phyloP scores from a whole-genome alignment of 2,797 vertebrate genomes.

The Yasuhikotakia modesta region DNA sequence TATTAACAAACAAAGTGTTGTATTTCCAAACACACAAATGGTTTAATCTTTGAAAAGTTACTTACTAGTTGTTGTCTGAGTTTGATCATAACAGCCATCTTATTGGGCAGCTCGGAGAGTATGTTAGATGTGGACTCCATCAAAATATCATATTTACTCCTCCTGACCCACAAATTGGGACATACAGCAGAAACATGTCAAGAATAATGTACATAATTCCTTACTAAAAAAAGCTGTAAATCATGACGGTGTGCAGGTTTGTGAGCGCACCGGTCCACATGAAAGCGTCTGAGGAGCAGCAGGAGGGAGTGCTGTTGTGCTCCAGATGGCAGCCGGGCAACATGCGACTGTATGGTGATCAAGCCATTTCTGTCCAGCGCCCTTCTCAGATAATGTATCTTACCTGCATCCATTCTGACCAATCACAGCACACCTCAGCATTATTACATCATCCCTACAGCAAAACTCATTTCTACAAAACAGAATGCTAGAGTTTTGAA shows the following conservation, averaged over 20 bases:
- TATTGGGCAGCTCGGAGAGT: conserved; percentile 77
- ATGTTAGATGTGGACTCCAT: conserved; percentile 86
- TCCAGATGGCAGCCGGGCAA: conserved; percentile 78
- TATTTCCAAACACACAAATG: neutral
- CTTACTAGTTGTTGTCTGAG: conserved; percentile 87
- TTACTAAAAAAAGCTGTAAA: neutral
- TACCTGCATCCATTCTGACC: conserved; percentile 88
- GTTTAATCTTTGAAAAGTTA: neutral
- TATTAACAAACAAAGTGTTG: neutral
- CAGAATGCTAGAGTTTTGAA: too few relatives aligned
- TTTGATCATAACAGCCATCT: conserved; percentile 75
- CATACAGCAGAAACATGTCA: conserved; percentile 11
- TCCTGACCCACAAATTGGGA: conserved; percentile 72
- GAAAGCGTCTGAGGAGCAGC: conserved; percentile 90
- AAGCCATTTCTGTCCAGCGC: conserved; percentile 84
- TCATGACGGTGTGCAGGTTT: neutral
- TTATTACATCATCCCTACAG: neutral
- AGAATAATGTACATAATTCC: neutral
- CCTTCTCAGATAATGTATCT: conserved; percentile 91
- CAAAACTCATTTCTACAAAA: too few relatives aligned
- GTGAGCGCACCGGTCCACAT: conserved; percentile 83
- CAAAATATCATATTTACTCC: conserved; percentile 90
- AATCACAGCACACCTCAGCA: conserved; percentile 36
- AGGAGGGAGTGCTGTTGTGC: conserved; percentile 91
- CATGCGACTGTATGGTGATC: conserved; percentile 88